Percentiles rank a stretch among this genome's conserved stretches.
Evolutionary conservation across 1,140 invertebrate species (phyloP).

Genomic region (Triops longicaudatus): DNA sequence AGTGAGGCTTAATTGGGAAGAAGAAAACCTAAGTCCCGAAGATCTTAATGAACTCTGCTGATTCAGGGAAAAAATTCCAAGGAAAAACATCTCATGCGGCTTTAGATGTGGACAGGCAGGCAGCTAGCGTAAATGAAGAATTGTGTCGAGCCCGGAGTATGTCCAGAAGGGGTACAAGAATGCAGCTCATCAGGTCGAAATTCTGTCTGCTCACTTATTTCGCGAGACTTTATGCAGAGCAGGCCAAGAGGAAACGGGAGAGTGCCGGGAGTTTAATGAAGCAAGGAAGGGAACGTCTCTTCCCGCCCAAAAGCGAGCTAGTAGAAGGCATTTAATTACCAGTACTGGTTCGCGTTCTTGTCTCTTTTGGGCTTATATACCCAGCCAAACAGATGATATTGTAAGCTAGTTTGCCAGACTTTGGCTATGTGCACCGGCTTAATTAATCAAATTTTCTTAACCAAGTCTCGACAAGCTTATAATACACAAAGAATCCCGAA

Average conservation of each 20-base stretch:
- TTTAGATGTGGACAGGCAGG: neutral
- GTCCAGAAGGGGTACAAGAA: no score
- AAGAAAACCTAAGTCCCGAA: neutral
- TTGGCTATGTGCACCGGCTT: neutral
- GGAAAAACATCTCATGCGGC: neutral
- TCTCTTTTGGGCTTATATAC: neutral
- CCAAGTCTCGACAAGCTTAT: neutral
- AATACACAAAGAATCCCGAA: no score
- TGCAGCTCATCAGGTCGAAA: no score
- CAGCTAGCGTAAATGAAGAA: neutral
- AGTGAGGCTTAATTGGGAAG: neutral
- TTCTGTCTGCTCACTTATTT: neutral
- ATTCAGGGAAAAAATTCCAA: neutral
- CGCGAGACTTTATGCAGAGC: neutral
- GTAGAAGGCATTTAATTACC: slow-evolving; percentile 12
- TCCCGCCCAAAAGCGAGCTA: neutral
- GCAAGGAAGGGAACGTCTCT: neutral
- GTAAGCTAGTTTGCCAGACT: neutral
- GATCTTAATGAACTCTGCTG: neutral
- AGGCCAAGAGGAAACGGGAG: neutral
- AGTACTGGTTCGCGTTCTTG: neutral
- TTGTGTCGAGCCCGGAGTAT: no score
- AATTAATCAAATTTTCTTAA: neutral
- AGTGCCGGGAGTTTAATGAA: neutral
- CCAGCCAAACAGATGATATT: neutral